Conservation (phyloP, 2,113 vertebrate genomes). For the Haemorhous mexicanus region DNA sequence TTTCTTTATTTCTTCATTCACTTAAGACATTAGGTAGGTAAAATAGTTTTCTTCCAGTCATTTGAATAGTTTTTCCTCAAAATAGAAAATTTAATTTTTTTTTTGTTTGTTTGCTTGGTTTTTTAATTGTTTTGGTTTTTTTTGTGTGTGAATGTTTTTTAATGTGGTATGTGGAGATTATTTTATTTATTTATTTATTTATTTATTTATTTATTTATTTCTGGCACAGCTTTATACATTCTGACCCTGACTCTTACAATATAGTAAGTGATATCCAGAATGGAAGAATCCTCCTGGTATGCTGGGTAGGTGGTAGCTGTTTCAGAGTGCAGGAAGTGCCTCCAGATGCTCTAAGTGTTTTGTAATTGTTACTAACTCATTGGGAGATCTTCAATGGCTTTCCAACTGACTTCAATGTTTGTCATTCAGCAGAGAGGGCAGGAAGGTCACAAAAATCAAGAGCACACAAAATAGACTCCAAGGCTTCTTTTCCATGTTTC, state of each 20-base stretch:
- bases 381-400: neutral
- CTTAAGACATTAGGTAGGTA: neutral
- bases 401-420: neutral
- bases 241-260: neutral
- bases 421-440: neutral
- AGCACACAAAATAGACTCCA: neutral
- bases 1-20: neutral
- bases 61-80: neutral
- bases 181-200: neutral
- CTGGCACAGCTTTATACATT: neutral
- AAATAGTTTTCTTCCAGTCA: neutral
- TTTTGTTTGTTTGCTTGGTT: neutral
- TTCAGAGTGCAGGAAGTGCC: conserved; percentile 17
- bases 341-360: neutral
- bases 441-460: neutral
- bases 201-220: neutral
- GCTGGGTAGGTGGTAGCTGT: neutral
- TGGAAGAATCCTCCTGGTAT: neutral
- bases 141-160: neutral
- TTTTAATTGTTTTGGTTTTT: neutral
- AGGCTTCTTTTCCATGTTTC: neutral
- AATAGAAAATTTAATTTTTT: neutral
- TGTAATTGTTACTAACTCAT: neutral
- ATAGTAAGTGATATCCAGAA: neutral
- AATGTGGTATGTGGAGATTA: neutral